These are phyloP conservation scores for Cosmia trapezina DNA, from an alignment of 2,888 invertebrate species.

Conservation along the genomic window DNA sequence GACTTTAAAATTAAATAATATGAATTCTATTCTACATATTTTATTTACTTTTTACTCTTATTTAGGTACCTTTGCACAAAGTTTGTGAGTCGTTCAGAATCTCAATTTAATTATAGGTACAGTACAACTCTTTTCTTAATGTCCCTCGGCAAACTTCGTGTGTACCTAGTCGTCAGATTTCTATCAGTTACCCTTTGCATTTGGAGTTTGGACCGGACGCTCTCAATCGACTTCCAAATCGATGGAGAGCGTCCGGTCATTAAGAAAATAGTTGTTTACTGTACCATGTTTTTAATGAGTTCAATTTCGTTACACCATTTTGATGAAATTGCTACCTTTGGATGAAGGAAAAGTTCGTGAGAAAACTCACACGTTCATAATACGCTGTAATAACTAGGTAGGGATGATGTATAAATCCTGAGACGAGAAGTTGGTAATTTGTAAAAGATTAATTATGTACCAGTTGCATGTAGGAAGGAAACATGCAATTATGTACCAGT, in stretches of 20 bases:
- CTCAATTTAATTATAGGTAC: background rate
- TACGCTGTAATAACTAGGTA: constrained; percentile 15
- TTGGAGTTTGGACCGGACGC: too few relatives aligned
- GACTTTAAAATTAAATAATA: background rate
- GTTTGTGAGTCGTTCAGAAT: background rate
- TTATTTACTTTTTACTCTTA: background rate
- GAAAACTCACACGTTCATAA: constrained; percentile 37
- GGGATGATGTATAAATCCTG: background rate
- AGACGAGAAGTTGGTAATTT: background rate
- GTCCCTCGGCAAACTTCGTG: too few relatives aligned
- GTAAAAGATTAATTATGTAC: too few relatives aligned
- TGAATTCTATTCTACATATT: background rate
- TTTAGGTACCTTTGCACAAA: background rate
- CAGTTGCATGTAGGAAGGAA: background rate
- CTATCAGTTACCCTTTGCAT: too few relatives aligned
- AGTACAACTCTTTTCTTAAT: too few relatives aligned
- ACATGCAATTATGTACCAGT: background rate
- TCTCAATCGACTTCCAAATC: too few relatives aligned
- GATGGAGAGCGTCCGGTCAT: too few relatives aligned
- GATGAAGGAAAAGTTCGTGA: constrained; percentile 18
- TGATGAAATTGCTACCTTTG: constrained; percentile 9
- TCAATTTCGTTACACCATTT: constrained; percentile 11
- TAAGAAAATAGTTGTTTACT: too few relatives aligned
- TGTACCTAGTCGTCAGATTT: too few relatives aligned
- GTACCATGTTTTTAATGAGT: constrained; percentile 5